Evolutionary conservation across 2,797 vertebrate genomes (phyloP), one percentile per base, ranked within the genome.

Genomic region (Enteromius mattozi): DNA sequence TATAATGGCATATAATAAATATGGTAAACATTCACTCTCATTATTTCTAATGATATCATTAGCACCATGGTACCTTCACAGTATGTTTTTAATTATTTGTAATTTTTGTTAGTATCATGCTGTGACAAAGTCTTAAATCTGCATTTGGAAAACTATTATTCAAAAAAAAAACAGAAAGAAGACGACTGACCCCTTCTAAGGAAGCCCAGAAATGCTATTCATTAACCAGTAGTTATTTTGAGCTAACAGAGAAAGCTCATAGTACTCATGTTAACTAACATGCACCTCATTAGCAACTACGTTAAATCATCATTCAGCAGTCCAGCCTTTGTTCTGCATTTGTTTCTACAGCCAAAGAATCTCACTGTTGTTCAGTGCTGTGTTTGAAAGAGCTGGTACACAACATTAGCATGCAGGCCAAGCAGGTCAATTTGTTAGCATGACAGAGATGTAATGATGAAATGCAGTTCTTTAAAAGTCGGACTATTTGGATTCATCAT

Each of bases 401-500:
- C 68, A 81, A 56, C 45, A 81, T 68, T 87, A 82, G 66, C 72
- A 85, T 86, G 71, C 77, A 85, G 86, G 82, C 49, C 82, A 77
- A 85, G 74, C 49, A 68, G 79, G 80, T 82, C 88, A 87, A 81
- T 88, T 90, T 88, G 84, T 85, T 86, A 88, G 80, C 68, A 72
- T 88, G 86, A 89, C 82, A 87, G 71, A 79, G 85, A 87, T 75
- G 88, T 86, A 86, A 83, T 86, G 75, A 87, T 82, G 27, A 85
- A 84, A 86, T 82, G 27, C 71, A 85, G 72, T 79, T 84, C 85
- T 80, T 79, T 86, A 79, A 86, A 85, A 89, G 56, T 82, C 84
- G 24, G 78, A 71, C 77, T 75, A 89, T 85, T 81, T 78, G 88
- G 88, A 88, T 87, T 87, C 83, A 88, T 89, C 82, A 86, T 88